Conservation (phyloP, 1,140 invertebrate genomes). For the Akabosia matsudoensis region DNA sequence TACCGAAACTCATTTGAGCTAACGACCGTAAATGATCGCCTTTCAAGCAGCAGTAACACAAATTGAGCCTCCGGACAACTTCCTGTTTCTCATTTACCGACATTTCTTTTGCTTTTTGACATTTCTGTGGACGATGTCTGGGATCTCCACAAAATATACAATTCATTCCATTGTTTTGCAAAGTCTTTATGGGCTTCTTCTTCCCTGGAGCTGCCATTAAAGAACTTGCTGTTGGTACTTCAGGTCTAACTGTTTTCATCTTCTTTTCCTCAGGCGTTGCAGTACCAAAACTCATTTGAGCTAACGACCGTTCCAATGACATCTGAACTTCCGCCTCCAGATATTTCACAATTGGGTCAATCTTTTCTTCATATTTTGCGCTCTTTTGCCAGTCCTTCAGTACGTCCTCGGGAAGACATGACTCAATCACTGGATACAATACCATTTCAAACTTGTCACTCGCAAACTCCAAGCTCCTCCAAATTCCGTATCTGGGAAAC, state of each 20-base stretch:
- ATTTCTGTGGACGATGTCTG: neutral
- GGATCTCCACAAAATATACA: neutral
- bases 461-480: conserved; percentile 50
- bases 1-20: neutral
- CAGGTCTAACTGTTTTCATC: neutral
- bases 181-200: neutral
- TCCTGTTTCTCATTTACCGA: neutral
- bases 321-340: conserved; percentile 44
- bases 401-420: conserved; percentile 48
- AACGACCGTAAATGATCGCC: no score
- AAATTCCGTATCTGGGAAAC: conserved; percentile 48
- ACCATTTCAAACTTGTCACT: conserved; percentile 50
- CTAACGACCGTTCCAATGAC: conserved; percentile 8
- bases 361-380: conserved; percentile 12
- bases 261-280: neutral
- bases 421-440: conserved; percentile 51
- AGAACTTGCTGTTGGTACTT: neutral
- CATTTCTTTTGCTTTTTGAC: neutral
- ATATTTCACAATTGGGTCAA: conserved; percentile 44
- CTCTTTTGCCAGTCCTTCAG: conserved; percentile 48
- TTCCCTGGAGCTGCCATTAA: neutral
- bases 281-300: neutral
- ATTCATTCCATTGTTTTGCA: neutral
- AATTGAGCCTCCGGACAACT: neutral
- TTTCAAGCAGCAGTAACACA: neutral